Base-by-base conservation (phyloP, 2,888 invertebrate species). In the Sinohyriopsis cumingii region DNA sequence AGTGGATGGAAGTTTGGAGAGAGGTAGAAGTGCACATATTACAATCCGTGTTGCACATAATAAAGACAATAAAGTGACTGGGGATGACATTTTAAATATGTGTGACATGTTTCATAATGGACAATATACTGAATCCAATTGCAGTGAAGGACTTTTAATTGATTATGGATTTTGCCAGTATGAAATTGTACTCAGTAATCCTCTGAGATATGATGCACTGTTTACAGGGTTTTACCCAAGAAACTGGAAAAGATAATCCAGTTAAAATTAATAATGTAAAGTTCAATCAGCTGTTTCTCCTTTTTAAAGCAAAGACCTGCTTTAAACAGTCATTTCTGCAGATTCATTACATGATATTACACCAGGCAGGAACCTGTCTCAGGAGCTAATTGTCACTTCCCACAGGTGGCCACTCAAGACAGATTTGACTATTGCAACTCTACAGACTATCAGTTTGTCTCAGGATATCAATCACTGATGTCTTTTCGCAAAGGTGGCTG, bases 21-120 rank as follows among this genome's bases (percentile, higher is more conserved):
- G 22, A 54, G 81, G 82, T 4, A 79, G 82, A 25, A 81, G 80
- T 64, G 81, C 85, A 54, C 86, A 86, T 72, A 69, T 85, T 18
- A 86, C 86, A 9, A 64, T 86, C 25, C 77, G 76, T 25, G 79
- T 78, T 53, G 77, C 81, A 2, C 63, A 68, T 28, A 78, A 76
- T 12, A 62, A 78, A 1, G 70, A 75, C 33, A 65, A 79, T 19
- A 76, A 74, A 53, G 69, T 77, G 9, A 75, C 76, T 18, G 80
- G 78, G 15, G 73, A 76, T 63, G 82, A 84, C 53, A 63, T 73
- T 62, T 61, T 79, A 33, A 67, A 70, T 24, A 57, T 73, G 12
- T 78, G 78, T 67, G 76, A 78, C 55, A 60, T 73, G 20, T 45
- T 45, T 45, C 45, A 45, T 45, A 15, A 15, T 45, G 15, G 45